These are phyloP conservation scores for Caenorhabditis sp. DNA, from an alignment of 2,888 invertebrate genomes.

Conservation along the genomic window DNA sequence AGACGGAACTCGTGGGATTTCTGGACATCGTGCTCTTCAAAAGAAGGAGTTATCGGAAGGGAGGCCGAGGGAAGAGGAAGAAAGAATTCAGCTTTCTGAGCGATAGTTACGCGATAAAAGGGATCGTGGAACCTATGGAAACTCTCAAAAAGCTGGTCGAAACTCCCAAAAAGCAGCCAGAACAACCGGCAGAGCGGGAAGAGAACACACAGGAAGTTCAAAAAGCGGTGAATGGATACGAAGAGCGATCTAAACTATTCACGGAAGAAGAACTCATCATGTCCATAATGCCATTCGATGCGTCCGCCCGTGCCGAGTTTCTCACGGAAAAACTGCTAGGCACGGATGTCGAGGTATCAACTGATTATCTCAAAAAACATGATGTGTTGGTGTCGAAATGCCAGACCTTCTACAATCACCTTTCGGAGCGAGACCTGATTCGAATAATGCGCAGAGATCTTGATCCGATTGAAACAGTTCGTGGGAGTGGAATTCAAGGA, in stretches of 20 bases:
- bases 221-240: not conserved
- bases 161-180: not conserved
- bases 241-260: not conserved
- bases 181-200: not conserved
- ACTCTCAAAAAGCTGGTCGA: not conserved
- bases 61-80: constrained; percentile 21
- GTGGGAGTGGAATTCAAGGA: constrained; percentile 15
- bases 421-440: constrained; percentile 4
- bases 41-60: too few species aligned
- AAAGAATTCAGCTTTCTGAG: too few species aligned
- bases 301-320: not conserved
- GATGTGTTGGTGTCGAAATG: not conserved
- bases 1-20: too few species aligned
- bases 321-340: not conserved
- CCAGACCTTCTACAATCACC: not conserved
- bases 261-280: constrained; percentile 21
- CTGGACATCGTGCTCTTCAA: too few species aligned
- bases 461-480: constrained; percentile 25
- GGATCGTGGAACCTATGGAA: not conserved
- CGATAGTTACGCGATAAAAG: too few species aligned
- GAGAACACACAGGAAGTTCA: too few species aligned
- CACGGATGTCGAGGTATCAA: constrained; percentile 1
- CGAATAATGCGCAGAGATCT: constrained; percentile 12
- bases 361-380: not conserved
- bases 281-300: constrained; percentile 18